These are phyloP conservation scores for Sceloporus undulatus DNA, from an alignment of 2,113 vertebrate genomes.

Conservation along the genomic window DNA sequence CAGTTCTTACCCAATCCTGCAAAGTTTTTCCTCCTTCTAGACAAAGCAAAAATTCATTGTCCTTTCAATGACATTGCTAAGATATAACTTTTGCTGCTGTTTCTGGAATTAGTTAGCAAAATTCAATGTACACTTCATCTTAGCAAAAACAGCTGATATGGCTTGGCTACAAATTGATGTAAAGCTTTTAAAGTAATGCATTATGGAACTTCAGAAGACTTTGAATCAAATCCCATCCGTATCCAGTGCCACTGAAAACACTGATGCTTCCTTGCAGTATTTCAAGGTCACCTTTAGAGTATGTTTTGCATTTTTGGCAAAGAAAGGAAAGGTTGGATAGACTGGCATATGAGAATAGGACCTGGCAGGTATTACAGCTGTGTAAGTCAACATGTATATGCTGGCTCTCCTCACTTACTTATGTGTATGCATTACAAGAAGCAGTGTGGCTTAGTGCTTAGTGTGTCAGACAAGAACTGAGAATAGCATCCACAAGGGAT, in stretches of 20 bases:
- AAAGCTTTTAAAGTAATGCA: constrained; percentile 12
- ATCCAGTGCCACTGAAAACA: neutral
- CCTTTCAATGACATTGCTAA: neutral
- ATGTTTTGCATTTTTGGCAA: neutral
- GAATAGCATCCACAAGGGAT: neutral
- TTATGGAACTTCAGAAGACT: neutral
- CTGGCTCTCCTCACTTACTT: fast-evolving
- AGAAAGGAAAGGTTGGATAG: neutral
- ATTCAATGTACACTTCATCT: constrained; percentile 4
- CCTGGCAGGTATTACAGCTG: fast-evolving
- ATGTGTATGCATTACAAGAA: neutral
- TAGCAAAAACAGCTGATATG: constrained; percentile 7
- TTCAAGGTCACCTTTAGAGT: constrained; percentile 1
- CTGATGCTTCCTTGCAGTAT: neutral
- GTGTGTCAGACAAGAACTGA: neutral
- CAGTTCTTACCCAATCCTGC: neutral
- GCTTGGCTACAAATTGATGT: constrained; percentile 1
- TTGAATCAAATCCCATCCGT: neutral
- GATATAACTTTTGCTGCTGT: neutral
- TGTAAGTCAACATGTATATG: fast-evolving
- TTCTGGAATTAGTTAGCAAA: neutral
- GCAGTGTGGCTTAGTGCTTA: too few species aligned
- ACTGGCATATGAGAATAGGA: neutral
- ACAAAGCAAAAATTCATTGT: neutral
- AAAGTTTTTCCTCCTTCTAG: neutral